Evolutionary conservation across 2,797 vertebrate species (phyloP).

Genomic region (Gymnoscopelus braueri): DNA sequence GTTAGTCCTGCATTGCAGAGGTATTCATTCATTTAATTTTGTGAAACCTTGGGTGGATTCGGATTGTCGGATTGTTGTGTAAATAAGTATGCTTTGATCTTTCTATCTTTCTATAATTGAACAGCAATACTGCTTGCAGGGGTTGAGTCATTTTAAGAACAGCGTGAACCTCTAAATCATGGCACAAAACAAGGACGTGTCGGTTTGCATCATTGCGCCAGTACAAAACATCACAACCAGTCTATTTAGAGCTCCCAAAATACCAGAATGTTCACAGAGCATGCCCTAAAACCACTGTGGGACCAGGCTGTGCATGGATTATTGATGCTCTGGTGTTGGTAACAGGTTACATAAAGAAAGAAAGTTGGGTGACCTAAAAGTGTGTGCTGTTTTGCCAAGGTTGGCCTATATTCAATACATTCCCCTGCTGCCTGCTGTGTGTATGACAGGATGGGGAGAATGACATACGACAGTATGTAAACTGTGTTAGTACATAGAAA

Average conservation of each 20-base stretch:
- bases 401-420: constrained; percentile 9
- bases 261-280: neutral
- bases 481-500: too few relatives aligned
- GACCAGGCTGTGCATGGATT: constrained; percentile 22
- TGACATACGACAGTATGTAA: too few relatives aligned
- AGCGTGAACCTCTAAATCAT: neutral
- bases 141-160: neutral
- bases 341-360: constrained; percentile 9
- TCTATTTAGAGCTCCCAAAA: constrained; percentile 23
- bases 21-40: too few relatives aligned
- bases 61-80: too few relatives aligned
- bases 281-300: constrained; percentile 5
- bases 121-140: too few relatives aligned
- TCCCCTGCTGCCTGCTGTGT: neutral
- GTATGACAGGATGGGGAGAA: neutral
- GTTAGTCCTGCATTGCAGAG: too few relatives aligned
- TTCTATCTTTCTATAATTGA: too few relatives aligned
- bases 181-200: too few relatives aligned
- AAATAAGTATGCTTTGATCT: too few relatives aligned
- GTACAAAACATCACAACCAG: neutral
- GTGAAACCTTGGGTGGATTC: too few relatives aligned
- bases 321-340: constrained; percentile 30
- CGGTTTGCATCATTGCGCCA: constrained; percentile 8
- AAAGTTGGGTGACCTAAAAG: constrained; percentile 19
- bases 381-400: neutral